These are phyloP conservation scores for Lampropteryx suffumata DNA, from an alignment of 2,888 invertebrate genomes.

Conservation along the genomic window DNA sequence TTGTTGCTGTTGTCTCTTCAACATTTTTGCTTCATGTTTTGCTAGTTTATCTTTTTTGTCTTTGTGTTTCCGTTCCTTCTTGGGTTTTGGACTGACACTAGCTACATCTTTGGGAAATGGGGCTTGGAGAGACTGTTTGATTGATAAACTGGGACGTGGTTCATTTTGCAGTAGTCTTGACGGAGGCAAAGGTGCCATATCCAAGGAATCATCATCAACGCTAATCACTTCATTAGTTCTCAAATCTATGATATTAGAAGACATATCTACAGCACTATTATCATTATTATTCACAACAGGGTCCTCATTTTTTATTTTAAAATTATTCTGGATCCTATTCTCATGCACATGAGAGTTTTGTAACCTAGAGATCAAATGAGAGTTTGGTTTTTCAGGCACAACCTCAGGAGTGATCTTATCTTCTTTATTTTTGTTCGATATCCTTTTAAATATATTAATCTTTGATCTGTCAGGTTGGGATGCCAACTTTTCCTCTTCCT, in stretches of 20 bases:
- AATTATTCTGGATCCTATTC: conserved; percentile 53
- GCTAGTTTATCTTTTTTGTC: conserved; percentile 78
- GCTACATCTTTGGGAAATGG: conserved; percentile 78
- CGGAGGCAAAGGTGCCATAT: conserved; percentile 53
- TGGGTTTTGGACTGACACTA: conserved; percentile 81
- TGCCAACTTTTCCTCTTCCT: conserved; percentile 84
- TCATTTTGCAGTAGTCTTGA: conserved; percentile 48
- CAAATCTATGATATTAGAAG: conserved; percentile 75
- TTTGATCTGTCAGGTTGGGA: conserved; percentile 93
- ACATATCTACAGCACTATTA: conserved; percentile 76
- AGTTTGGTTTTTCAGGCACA: conserved; percentile 66
- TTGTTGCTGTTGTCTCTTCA: conserved; percentile 75
- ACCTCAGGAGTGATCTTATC: conserved; percentile 77
- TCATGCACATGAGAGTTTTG: conserved; percentile 63
- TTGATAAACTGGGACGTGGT: conserved; percentile 64
- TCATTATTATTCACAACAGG: conserved; percentile 77
- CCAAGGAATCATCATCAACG: conserved; percentile 76
- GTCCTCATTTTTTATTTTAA: conserved; percentile 64
- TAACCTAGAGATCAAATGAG: conserved; percentile 75
- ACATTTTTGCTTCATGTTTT: conserved; percentile 71
- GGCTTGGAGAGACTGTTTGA: conserved; percentile 72
- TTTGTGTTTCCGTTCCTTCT: conserved; percentile 83
- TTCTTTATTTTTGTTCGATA: conserved; percentile 88
- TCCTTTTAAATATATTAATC: conserved; percentile 93
- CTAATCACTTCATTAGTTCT: conserved; percentile 77